A percentile compares a stretch with the other conserved stretches of the same genome.
Conservation (phyloP, 2,113 vertebrate genomes). For the Ageneiosus marmoratus region DNA sequence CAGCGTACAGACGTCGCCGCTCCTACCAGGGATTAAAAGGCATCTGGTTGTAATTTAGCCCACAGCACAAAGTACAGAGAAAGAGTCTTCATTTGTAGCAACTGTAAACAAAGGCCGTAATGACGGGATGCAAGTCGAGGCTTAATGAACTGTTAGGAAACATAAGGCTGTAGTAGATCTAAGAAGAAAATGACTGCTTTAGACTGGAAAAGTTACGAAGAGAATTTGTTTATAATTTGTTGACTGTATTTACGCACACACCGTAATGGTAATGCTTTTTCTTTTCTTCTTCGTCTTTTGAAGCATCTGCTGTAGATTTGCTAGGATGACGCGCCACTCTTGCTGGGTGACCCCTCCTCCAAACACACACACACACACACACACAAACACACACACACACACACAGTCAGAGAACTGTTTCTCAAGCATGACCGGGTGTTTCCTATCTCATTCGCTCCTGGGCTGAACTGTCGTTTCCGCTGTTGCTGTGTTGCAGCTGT, state of each 20-base stretch:
- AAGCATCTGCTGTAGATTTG: not conserved
- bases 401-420: not conserved
- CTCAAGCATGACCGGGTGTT: not conserved
- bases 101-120: not conserved
- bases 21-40: conserved; percentile 17
- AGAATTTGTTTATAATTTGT: not conserved
- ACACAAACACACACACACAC: not conserved
- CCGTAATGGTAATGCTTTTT: too few relatives aligned
- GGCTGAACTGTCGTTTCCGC: not conserved
- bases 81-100: not conserved
- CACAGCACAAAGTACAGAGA: conserved; percentile 6
- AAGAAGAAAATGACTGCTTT: not conserved
- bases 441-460: not conserved
- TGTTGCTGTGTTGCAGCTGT: not conserved
- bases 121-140: too few relatives aligned
- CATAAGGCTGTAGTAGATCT: too few relatives aligned
- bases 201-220: not conserved
- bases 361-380: not conserved
- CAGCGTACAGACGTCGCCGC: conserved; percentile 1
- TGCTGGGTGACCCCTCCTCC: not conserved
- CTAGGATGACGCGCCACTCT: not conserved
- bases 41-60: conserved; percentile 50
- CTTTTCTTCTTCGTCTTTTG: not conserved
- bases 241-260: too few relatives aligned
- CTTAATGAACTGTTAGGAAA: too few relatives aligned